phyloP scores from a whole-genome alignment of 1,140 invertebrate genomes.

The Globodera rostochiensis region DNA sequence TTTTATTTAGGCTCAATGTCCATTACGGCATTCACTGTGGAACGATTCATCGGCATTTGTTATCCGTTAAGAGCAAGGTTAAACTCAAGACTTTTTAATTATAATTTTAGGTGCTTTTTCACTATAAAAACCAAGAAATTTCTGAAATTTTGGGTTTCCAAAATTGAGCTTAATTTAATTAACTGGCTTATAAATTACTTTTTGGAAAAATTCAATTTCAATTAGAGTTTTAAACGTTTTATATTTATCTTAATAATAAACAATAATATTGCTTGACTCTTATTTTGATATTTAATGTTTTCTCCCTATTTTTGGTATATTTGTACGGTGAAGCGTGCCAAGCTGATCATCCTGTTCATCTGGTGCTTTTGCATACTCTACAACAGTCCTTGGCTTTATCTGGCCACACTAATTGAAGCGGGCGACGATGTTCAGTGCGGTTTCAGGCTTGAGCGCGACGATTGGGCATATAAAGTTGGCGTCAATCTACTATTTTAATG shows the following conservation, averaged over 20 bases:
- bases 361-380: slow-evolving; percentile 64
- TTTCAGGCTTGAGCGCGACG: slow-evolving; percentile 56
- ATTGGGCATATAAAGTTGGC: slow-evolving; percentile 60
- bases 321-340: slow-evolving; percentile 64
- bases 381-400: slow-evolving; percentile 65
- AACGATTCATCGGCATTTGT: slow-evolving; percentile 72
- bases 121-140: too few relatives aligned
- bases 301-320: slow-evolving; percentile 56
- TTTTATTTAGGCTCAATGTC: slow-evolving; percentile 71
- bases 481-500: too few relatives aligned
- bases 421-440: slow-evolving; percentile 44
- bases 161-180: too few relatives aligned
- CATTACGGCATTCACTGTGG: slow-evolving; percentile 75
- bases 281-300: not conserved
- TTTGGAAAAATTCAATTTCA: too few relatives aligned
- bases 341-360: slow-evolving; percentile 61
- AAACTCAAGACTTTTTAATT: too few relatives aligned
- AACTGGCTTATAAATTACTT: too few relatives aligned
- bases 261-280: too few relatives aligned
- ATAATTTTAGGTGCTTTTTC: too few relatives aligned
- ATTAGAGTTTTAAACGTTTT: too few relatives aligned
- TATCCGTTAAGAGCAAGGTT: slow-evolving; percentile 70
- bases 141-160: too few relatives aligned
- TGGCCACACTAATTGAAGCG: slow-evolving; percentile 56
- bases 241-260: too few relatives aligned